phyloP scores from a whole-genome alignment of 2,113 vertebrate genomes.

The Callipepla squamata region DNA sequence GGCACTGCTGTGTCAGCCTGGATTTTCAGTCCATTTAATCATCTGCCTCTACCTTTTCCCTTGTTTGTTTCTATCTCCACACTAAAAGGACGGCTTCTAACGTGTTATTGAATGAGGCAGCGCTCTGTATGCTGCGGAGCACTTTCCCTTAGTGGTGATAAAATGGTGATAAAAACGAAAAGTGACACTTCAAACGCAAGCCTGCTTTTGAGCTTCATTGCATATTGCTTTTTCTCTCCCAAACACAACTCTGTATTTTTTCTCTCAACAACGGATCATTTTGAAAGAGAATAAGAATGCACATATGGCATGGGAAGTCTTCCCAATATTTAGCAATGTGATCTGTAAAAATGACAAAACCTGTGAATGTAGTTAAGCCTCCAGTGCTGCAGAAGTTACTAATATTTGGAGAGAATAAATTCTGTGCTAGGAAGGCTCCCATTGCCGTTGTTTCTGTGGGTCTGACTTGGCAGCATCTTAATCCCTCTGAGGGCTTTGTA shows the following conservation, averaged over 20 bases:
- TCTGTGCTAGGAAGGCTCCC: neutral
- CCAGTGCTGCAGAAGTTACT: neutral
- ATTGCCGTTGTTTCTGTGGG: neutral
- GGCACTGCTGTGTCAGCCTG: constrained; percentile 49
- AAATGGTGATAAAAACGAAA: constrained; percentile 68
- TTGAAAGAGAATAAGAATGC: constrained; percentile 15
- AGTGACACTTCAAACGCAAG: constrained; percentile 65
- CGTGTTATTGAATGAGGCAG: constrained; percentile 54
- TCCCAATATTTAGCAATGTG: neutral
- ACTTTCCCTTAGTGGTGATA: constrained; percentile 57
- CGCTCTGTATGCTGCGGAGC: constrained; percentile 1
- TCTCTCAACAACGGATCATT: constrained; percentile 4
- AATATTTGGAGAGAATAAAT: neutral
- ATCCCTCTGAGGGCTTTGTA: neutral
- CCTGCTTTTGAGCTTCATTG: constrained; percentile 3
- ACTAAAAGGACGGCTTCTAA: constrained; percentile 8
- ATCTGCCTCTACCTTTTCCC: constrained; percentile 42
- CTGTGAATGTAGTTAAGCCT: neutral
- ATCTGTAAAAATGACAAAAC: neutral
- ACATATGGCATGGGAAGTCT: neutral
- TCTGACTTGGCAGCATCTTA: neutral
- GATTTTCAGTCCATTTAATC: constrained; percentile 69
- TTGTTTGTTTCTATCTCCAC: constrained; percentile 54
- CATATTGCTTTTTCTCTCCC: constrained; percentile 22
- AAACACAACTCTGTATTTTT: constrained; percentile 9